Conservation (phyloP, 2,113 vertebrate species). For the Phalacrocorax brasilianus region DNA sequence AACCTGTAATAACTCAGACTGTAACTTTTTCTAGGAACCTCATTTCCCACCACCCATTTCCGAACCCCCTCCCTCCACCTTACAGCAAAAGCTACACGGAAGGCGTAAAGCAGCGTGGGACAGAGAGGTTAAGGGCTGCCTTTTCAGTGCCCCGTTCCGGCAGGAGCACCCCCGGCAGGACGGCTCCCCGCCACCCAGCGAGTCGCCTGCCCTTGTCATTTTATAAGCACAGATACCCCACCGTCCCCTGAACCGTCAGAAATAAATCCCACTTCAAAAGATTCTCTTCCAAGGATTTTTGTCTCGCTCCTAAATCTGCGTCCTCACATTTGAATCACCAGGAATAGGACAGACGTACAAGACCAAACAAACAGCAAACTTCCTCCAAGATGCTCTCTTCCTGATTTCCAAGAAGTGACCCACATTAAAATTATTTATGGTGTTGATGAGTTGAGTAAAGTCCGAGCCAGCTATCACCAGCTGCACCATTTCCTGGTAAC, state of each 20-base stretch:
- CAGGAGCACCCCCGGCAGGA: too few species aligned
- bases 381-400: neutral
- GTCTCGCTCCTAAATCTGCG: neutral
- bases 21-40: neutral
- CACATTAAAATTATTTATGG: too few species aligned
- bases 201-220: accelerated
- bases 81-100: too few species aligned
- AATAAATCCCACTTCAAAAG: neutral
- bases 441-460: accelerated
- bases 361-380: neutral
- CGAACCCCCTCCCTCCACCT: neutral
- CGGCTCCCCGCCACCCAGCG: neutral
- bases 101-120: neutral
- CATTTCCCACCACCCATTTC: neutral
- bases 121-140: neutral
- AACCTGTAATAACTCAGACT: neutral
- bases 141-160: too few species aligned
- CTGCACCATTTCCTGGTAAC: neutral
- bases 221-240: neutral
- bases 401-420: neutral
- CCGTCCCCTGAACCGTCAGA: neutral
- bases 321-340: neutral
- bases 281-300: neutral
- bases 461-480: neutral
- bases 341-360: neutral